Evolutionary conservation across 2,888 invertebrate genomes (phyloP).

Genomic region (Mesorhabditis spiculigera): DNA sequence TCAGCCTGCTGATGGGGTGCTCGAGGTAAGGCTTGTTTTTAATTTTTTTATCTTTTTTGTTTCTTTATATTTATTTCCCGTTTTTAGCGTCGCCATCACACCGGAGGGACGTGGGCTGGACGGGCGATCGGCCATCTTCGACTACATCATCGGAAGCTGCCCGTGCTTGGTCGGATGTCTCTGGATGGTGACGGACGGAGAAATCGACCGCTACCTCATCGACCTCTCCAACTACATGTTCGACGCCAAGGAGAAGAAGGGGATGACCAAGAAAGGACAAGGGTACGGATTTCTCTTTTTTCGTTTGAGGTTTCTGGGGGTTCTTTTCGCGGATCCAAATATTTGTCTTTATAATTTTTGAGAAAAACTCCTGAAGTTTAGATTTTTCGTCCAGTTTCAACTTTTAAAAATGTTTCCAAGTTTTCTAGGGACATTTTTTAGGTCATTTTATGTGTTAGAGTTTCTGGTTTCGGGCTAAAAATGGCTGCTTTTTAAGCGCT

Average conservation of each 20-base stretch:
- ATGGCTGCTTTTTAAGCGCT: no score
- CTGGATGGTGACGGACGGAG: constrained; percentile 55
- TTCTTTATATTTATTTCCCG: not conserved
- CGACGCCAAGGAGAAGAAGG: not conserved
- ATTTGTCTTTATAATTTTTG: no score
- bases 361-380: no score
- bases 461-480: no score
- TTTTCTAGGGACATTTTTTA: no score
- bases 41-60: not conserved
- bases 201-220: constrained; percentile 50
- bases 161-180: constrained; percentile 53
- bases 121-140: constrained; percentile 38
- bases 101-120: constrained; percentile 47
- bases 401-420: no score
- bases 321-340: no score
- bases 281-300: not conserved
- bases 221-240: constrained; percentile 19
- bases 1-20: constrained; percentile 51
- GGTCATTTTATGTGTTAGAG: no score
- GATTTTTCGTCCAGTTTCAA: no score
- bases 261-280: not conserved
- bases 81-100: constrained; percentile 34
- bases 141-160: constrained; percentile 44
- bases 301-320: no score
- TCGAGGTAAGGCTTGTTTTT: constrained; percentile 31